A percentile compares a stretch with the other conserved stretches of the same genome.
Conservation (phyloP, 2,113 vertebrate species). For the Rhinopomastus cyanomelas region DNA sequence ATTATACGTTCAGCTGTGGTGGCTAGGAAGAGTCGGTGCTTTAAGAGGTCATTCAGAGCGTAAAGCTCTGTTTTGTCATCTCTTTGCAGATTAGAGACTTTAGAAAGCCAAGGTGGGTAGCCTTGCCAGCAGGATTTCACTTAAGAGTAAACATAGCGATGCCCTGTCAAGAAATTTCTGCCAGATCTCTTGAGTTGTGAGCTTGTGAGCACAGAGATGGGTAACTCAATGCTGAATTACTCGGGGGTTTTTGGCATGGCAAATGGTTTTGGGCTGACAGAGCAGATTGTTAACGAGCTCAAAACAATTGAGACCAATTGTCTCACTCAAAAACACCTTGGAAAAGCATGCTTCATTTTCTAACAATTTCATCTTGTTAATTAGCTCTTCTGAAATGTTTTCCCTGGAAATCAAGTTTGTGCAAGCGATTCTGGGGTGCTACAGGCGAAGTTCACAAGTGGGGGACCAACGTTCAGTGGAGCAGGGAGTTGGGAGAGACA, state of each 20-base stretch:
- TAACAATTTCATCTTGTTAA: background rate
- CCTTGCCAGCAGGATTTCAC: background rate
- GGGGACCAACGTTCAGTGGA: background rate
- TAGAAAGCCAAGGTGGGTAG: background rate
- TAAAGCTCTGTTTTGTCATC: background rate
- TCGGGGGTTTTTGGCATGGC: background rate
- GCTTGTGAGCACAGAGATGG: background rate
- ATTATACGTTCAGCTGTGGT: background rate
- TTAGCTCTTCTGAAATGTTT: background rate
- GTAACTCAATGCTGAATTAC: background rate
- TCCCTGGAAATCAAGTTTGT: background rate
- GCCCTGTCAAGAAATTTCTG: background rate
- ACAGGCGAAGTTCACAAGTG: background rate
- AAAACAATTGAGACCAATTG: background rate
- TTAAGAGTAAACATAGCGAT: background rate
- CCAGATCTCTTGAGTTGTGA: background rate
- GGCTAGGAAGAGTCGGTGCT: background rate
- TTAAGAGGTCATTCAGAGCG: background rate
- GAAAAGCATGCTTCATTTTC: background rate
- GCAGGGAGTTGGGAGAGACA: background rate
- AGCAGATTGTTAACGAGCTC: background rate
- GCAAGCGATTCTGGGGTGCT: background rate
- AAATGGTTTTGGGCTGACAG: background rate
- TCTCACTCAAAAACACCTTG: background rate
- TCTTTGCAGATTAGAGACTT: background rate